Conservation (phyloP, 2,888 invertebrate species). For the Hetaerina titia region DNA sequence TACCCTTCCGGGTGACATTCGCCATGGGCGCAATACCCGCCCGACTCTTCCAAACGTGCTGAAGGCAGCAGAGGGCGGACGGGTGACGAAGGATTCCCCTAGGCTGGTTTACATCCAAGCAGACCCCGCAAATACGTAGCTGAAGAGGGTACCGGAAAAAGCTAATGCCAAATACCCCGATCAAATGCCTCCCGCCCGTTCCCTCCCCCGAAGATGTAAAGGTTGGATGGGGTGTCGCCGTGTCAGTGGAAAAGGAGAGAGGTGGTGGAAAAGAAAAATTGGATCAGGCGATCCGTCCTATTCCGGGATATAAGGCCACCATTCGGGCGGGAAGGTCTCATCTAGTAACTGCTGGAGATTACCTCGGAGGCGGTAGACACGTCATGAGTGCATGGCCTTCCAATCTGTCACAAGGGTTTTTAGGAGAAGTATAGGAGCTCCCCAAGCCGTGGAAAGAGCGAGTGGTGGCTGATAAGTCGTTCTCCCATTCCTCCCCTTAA, state of each 20-base stretch:
- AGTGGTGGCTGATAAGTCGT: background rate
- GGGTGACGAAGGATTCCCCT: too few species aligned
- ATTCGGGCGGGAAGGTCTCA: background rate
- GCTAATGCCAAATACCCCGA: too few species aligned
- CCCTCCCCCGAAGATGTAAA: too few species aligned
- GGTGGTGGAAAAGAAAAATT: background rate
- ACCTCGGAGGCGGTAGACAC: background rate
- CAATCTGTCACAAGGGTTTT: slow-evolving; percentile 7
- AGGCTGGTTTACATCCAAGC: too few species aligned
- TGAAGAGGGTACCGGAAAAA: too few species aligned
- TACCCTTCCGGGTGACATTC: background rate
- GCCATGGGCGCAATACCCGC: background rate
- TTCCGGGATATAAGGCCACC: background rate
- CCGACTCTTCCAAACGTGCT: background rate
- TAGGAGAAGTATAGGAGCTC: background rate
- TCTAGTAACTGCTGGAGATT: slow-evolving; percentile 27
- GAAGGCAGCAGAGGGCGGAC: background rate
- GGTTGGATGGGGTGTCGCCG: background rate
- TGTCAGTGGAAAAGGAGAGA: background rate
- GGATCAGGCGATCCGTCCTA: slow-evolving; percentile 21
- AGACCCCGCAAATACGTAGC: too few species aligned
- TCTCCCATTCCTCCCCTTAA: background rate
- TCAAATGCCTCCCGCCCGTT: too few species aligned
- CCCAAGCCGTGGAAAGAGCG: background rate
- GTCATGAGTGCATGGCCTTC: slow-evolving; percentile 20